A percentile compares a stretch with the other conserved stretches of the same genome.
phyloP scores from a whole-genome alignment of 2,888 invertebrate genomes.

The Panzeria rudis region DNA sequence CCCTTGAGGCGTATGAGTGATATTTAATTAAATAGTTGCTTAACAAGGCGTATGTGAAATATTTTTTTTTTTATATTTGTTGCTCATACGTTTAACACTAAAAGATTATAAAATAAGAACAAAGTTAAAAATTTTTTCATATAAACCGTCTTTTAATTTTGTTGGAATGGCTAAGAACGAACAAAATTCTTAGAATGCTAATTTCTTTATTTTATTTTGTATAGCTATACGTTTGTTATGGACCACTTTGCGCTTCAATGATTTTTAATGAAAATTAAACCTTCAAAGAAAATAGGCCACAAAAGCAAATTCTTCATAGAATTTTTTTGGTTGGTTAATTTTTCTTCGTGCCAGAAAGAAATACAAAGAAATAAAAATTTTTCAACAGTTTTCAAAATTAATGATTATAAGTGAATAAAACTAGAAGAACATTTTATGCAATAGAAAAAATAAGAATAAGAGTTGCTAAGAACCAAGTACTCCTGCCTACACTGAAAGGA shows the following conservation, averaged over 20 bases:
- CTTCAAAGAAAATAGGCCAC: not conserved
- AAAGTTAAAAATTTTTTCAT: not conserved
- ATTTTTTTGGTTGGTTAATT: not conserved
- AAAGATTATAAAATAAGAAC: too few species aligned
- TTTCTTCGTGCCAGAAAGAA: not conserved
- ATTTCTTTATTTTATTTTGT: not conserved
- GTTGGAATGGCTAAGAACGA: not conserved
- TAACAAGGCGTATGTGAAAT: conserved; percentile 16
- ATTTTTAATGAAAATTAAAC: not conserved
- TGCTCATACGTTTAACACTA: conserved; percentile 36
- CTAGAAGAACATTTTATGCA: too few species aligned
- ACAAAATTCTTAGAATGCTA: conserved; percentile 1
- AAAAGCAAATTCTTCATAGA: not conserved
- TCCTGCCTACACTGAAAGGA: too few species aligned
- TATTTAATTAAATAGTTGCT: conserved; percentile 42
- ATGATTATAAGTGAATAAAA: too few species aligned
- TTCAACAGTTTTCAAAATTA: too few species aligned
- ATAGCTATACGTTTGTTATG: not conserved
- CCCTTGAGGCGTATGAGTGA: not conserved
- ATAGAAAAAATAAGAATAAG: too few species aligned
- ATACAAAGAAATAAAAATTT: not conserved
- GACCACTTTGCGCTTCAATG: not conserved
- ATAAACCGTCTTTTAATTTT: not conserved
- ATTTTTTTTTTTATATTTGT: not conserved
- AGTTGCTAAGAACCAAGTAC: too few species aligned